Evolutionary conservation across 1,140 invertebrate species (phyloP), one percentile per base, ranked within the genome.

Genomic region (Drosophila sp.): DNA sequence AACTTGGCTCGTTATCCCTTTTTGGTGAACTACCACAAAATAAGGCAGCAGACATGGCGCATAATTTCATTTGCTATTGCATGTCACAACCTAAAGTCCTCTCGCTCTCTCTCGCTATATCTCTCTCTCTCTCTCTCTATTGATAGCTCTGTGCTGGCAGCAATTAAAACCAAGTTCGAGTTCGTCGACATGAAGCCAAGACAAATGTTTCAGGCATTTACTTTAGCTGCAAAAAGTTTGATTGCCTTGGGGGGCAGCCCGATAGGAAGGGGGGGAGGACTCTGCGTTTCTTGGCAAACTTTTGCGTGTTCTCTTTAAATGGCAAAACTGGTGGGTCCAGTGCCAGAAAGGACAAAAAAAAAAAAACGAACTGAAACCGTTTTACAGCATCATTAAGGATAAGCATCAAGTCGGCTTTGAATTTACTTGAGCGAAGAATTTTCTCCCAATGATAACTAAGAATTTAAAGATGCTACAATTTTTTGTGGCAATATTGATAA

Each of bases 331-430:
- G 64, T 65, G 17, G 17, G 17, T 67, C 68, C 63, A 63, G 54
- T 54, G 56, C 41, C 7, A 70, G 50, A n/a, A 55, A 27, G 29
- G 23, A 23, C 8, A 29, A 35, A 41, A 65, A 38, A 27, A 30
- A 17, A 61, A 29, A 61, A 23, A 40, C 50, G 50, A 32, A 47
- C 63, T 54, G 54, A 50, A 69, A 64, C 72, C 86, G 79, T 89
- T 90, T 85, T 79, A 79, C 78, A 85, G 81, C 86, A 90, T 86
- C 86, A 90, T 90, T 90, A 90, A 80, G 86, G 86, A 90, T 82
- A 90, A 90, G 86, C 78, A 90, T 90, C 80, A 78, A 78, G 79
- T 69, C 76, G 72, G 70, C 80, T 76, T 79, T 90, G 77, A 85
- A 84, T 89, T 84, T 83, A 75, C 80, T 81, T 81, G 79, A 82